phyloP scores from a whole-genome alignment of 2,888 invertebrate species.

The Agrilus biguttatus region DNA sequence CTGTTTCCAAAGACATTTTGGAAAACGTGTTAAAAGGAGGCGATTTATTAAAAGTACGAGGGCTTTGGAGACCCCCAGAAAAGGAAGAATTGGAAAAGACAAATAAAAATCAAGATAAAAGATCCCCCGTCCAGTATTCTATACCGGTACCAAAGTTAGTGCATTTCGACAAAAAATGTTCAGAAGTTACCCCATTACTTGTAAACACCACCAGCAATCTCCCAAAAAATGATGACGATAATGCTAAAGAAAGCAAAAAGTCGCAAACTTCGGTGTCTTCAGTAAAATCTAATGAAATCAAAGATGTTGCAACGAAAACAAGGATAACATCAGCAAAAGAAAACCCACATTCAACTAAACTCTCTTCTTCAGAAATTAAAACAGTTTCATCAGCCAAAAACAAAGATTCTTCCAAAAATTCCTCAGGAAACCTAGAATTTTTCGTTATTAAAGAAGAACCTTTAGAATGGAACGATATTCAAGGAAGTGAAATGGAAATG shows the following conservation, averaged over 20 bases:
- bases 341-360: background rate
- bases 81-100: constrained; percentile 20
- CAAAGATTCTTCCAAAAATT: background rate
- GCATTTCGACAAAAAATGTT: too few relatives aligned
- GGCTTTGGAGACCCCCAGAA: constrained; percentile 58
- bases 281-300: too few relatives aligned
- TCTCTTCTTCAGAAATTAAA: too few relatives aligned
- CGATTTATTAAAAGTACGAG: constrained; percentile 66
- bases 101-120: background rate
- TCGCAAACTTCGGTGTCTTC: too few relatives aligned
- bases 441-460: constrained; percentile 44
- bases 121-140: too few relatives aligned
- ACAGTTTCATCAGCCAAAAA: background rate
- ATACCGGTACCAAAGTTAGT: too few relatives aligned
- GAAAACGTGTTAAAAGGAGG: constrained; percentile 70
- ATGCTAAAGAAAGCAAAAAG: too few relatives aligned
- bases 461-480: constrained; percentile 55
- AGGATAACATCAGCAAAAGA: background rate
- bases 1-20: constrained; percentile 71
- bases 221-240: too few relatives aligned
- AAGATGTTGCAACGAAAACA: too few relatives aligned
- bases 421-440: constrained; percentile 20
- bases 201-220: too few relatives aligned
- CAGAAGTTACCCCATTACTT: too few relatives aligned
- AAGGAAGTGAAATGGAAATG: constrained; percentile 39